phyloP scores from a whole-genome alignment of 2,888 invertebrate genomes.

The Sycophila texana region DNA sequence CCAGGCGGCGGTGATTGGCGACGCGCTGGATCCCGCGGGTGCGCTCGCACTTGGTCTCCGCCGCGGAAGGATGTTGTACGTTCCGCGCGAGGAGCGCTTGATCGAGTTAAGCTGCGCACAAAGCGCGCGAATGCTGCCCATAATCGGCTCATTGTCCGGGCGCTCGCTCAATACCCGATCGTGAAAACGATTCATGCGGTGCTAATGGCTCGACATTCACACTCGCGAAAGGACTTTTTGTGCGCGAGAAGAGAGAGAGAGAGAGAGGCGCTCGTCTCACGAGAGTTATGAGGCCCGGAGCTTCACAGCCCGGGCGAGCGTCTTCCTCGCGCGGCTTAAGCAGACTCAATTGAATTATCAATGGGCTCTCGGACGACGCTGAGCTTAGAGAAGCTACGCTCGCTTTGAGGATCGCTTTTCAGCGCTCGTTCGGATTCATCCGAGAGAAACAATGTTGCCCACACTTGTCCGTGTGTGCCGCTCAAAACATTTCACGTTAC shows the following conservation, averaged over 20 bases:
- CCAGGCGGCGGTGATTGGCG: not conserved
- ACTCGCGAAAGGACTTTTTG: conserved; percentile 22
- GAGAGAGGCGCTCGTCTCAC: not conserved
- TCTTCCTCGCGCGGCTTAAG: not conserved
- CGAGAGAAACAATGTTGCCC: too few species aligned
- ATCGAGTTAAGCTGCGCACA: conserved; percentile 65
- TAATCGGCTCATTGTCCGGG: conserved; percentile 56
- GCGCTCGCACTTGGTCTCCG: not conserved
- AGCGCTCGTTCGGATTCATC: too few species aligned
- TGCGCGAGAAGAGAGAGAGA: not conserved
- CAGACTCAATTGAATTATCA: conserved; percentile 13
- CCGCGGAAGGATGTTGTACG: not conserved
- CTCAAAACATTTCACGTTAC: too few species aligned
- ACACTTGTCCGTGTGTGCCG: too few species aligned
- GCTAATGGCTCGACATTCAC: conserved; percentile 30
- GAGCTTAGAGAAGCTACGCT: too few species aligned
- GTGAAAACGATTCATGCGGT: conserved; percentile 19
- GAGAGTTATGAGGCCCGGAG: not conserved
- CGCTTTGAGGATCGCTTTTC: too few species aligned
- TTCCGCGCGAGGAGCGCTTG: conserved; percentile 48
- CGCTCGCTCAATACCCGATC: not conserved
- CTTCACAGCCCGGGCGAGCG: not conserved
- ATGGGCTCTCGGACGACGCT: not conserved
- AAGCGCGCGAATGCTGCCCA: conserved; percentile 60
- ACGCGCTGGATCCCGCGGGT: not conserved